phyloP scores from a whole-genome alignment of 1,140 invertebrate genomes.

The Pinna nobilis region DNA sequence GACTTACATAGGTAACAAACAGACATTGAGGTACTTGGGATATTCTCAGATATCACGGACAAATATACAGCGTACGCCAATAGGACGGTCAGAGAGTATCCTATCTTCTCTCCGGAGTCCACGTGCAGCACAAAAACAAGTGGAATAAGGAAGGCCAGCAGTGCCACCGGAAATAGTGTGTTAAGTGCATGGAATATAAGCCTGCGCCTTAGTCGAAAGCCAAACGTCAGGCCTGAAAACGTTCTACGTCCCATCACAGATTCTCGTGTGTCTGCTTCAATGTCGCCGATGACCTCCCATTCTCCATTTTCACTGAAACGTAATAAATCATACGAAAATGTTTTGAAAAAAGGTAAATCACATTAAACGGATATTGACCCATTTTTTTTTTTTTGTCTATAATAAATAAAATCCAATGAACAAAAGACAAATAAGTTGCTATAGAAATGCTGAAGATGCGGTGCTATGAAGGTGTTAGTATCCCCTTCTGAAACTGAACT shows the following conservation, averaged over 20 bases:
- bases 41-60: conserved; percentile 43
- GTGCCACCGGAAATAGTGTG: conserved; percentile 44
- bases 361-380: too few relatives aligned
- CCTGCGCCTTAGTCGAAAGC: conserved; percentile 29
- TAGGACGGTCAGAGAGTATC: conserved; percentile 50
- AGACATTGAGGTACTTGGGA: conserved; percentile 46
- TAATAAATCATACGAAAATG: too few relatives aligned
- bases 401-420: too few relatives aligned
- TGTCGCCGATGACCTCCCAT: conserved; percentile 18
- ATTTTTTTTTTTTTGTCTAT: too few relatives aligned
- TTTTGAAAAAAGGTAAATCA: too few relatives aligned
- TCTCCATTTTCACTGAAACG: conserved; percentile 37
- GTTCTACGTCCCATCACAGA: not conserved
- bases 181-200: conserved; percentile 40
- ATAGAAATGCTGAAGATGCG: too few relatives aligned
- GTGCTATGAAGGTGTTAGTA: too few relatives aligned
- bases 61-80: conserved; percentile 49
- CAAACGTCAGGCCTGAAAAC: conserved; percentile 41
- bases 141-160: conserved; percentile 50
- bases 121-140: conserved; percentile 48
- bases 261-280: not conserved
- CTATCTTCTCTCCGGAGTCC: conserved; percentile 56
- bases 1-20: conserved; percentile 35
- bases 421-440: too few relatives aligned
- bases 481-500: too few relatives aligned